Evolutionary conservation across 2,113 vertebrate genomes (phyloP).

Genomic region (Daubentonia madagascariensis): DNA sequence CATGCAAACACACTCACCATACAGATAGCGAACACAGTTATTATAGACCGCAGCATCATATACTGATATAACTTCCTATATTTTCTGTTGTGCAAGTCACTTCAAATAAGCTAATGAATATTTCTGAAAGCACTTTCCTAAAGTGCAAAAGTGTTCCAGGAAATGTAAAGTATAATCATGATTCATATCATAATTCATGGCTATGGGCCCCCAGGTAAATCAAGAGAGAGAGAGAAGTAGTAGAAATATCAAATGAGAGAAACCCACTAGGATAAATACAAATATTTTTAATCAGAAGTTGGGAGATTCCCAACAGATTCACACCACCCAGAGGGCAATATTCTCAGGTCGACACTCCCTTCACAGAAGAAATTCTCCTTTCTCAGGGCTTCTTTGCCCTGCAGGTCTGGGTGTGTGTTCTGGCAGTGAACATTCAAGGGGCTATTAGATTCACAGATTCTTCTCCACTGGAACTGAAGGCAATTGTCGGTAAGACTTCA

Average conservation of each 20-base stretch:
- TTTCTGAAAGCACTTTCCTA: neutral
- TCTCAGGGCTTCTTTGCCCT: neutral
- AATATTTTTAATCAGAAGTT: slow-evolving; percentile 34
- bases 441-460: neutral
- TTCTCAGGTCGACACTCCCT: neutral
- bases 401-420: neutral
- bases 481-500: neutral
- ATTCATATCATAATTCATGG: neutral
- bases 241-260: neutral
- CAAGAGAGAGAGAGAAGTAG: neutral
- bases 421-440: fast-evolving
- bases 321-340: neutral
- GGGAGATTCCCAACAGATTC: neutral
- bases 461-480: neutral
- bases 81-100: slow-evolving; percentile 18
- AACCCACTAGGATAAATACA: neutral
- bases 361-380: neutral
- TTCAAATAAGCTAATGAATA: slow-evolving; percentile 26
- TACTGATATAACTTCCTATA: neutral
- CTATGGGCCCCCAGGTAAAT: neutral
- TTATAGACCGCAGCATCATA: neutral
- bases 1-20: too few species aligned
- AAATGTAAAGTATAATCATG: neutral
- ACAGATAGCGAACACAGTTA: neutral
- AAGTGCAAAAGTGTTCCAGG: slow-evolving; percentile 34